Conservation (phyloP, 2,113 vertebrate genomes). For the Vimba vimba region DNA sequence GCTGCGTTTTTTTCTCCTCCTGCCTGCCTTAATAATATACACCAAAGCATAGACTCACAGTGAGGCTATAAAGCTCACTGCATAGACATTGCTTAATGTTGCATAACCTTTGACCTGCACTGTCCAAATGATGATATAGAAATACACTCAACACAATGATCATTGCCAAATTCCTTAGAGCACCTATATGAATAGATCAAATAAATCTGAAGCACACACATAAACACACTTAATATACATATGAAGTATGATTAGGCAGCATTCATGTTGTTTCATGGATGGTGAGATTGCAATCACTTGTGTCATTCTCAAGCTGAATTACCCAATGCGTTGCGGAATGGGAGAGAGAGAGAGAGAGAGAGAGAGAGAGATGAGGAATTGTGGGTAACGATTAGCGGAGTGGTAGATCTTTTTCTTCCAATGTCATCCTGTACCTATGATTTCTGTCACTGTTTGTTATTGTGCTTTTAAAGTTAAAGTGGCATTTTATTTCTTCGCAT, state of each 20-base stretch:
- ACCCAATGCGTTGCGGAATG: neutral
- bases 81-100: neutral
- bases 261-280: constrained; percentile 3
- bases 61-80: neutral
- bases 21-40: neutral
- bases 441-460: neutral
- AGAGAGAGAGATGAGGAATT: neutral
- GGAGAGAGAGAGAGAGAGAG: too few relatives aligned
- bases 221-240: neutral
- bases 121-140: neutral
- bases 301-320: constrained; percentile 12
- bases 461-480: constrained; percentile 8
- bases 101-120: constrained; percentile 19
- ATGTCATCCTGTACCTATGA: neutral
- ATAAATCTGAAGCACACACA: neutral
- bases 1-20: neutral
- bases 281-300: constrained; percentile 27
- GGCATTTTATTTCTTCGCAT: neutral
- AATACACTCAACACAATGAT: constrained; percentile 12
- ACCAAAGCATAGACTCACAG: neutral
- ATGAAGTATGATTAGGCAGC: constrained; percentile 12
- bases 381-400: constrained; percentile 3
- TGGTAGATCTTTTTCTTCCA: neutral
- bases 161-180: neutral
- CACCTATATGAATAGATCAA: neutral